These are phyloP conservation scores for Sapajus apella DNA, from an alignment of 2,113 vertebrate species.

Conservation along the genomic window DNA sequence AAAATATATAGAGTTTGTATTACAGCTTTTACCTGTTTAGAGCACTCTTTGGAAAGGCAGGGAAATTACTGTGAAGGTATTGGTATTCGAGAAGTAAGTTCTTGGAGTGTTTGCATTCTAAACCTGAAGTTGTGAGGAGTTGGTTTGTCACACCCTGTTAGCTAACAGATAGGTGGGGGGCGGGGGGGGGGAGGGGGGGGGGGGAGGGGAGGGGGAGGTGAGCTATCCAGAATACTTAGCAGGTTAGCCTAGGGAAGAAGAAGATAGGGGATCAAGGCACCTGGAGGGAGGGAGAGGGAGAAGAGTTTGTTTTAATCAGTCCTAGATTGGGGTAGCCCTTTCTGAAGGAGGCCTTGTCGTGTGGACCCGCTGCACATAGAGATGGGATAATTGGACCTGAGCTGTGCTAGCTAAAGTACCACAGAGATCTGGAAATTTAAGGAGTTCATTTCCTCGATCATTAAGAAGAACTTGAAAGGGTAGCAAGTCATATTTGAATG, in stretches of 20 bases:
- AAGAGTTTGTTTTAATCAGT: not conserved
- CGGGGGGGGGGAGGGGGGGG: too few relatives aligned
- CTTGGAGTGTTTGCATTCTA: constrained; percentile 8
- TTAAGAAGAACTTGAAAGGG: not conserved
- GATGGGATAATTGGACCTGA: not conserved
- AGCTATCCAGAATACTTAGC: not conserved
- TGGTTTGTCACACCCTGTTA: not conserved
- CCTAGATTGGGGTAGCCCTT: not conserved
- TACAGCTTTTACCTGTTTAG: constrained; percentile 17
- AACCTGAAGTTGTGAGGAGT: not conserved
- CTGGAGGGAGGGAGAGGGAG: not conserved
- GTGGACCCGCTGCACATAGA: not conserved
- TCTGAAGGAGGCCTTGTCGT: not conserved
- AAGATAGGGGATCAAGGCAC: not conserved
- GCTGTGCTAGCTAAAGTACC: not conserved
- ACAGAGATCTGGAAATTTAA: not conserved
- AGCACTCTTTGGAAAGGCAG: constrained; percentile 2
- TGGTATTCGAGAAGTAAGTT: constrained; percentile 19
- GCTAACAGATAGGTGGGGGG: not conserved
- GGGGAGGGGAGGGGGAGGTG: too few relatives aligned
- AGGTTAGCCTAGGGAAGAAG: not conserved
- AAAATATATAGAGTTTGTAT: not conserved
- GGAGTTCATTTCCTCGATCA: constrained; percentile 12
- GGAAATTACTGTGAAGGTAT: not conserved
- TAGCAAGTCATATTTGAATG: not conserved